Evolutionary conservation across 1,140 invertebrate genomes (phyloP).

Genomic region (Cylas formicarius): DNA sequence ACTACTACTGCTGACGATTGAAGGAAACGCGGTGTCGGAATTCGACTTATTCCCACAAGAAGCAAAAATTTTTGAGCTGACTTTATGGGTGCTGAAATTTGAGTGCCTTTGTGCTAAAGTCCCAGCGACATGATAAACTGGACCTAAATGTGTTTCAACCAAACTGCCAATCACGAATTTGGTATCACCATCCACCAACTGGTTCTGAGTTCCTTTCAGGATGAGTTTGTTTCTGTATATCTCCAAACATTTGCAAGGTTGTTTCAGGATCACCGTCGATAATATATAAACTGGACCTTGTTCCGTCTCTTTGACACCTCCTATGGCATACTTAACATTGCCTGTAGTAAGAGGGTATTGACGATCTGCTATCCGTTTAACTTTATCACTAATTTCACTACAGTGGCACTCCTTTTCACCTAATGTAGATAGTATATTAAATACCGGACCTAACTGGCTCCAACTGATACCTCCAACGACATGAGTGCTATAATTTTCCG

Average conservation of each 20-base stretch:
- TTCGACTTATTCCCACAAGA: no score
- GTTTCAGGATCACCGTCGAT: constrained; percentile 6
- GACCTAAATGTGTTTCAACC: constrained; percentile 9
- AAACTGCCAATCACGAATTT: constrained; percentile 29
- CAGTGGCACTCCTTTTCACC: constrained; percentile 13
- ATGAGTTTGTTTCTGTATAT: constrained; percentile 13
- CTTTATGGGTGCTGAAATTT: constrained; percentile 1
- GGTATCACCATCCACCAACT: constrained; percentile 14
- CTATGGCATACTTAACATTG: constrained; percentile 14
- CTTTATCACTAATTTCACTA: constrained; percentile 6
- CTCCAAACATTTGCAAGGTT: constrained; percentile 19
- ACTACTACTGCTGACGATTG: no score
- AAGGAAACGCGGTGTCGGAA: no score
- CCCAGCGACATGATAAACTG: constrained; percentile 12
- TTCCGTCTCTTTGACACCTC: constrained; percentile 15
- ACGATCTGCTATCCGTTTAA: constrained; percentile 1
- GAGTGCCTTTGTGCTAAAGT: constrained; percentile 10
- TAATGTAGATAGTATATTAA: background rate
- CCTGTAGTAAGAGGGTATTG: background rate
- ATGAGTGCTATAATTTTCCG: no score
- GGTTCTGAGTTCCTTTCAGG: constrained; percentile 9
- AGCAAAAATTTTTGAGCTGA: no score
- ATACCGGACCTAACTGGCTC: constrained; percentile 14
- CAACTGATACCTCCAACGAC: no score
- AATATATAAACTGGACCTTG: constrained; percentile 14